Percentiles rank a stretch among this genome's conserved stretches.
Conservation (phyloP, 2,113 vertebrate species). For the Sphyrna mokarran region DNA sequence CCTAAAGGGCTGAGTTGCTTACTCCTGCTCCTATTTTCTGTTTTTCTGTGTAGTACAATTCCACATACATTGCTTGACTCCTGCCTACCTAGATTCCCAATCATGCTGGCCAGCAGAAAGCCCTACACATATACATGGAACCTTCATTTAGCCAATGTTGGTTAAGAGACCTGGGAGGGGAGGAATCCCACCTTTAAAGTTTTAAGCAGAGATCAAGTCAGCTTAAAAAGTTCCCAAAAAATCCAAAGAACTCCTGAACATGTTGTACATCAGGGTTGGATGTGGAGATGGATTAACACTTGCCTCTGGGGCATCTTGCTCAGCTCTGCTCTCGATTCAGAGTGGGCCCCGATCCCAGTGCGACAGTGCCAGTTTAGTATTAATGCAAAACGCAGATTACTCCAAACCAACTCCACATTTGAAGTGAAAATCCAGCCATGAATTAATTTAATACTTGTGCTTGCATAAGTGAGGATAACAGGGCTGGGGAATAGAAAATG, state of each 20-base stretch:
- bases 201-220: neutral
- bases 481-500: neutral
- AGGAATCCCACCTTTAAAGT: neutral
- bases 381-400: neutral
- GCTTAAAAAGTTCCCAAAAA: neutral
- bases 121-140: neutral
- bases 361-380: neutral
- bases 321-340: neutral
- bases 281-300: neutral
- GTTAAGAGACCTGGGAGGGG: neutral
- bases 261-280: neutral
- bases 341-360: neutral
- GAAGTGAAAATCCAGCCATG: neutral
- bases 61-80: neutral
- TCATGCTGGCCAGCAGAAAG: neutral
- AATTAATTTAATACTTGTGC: constrained; percentile 28
- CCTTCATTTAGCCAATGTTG: neutral
- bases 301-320: neutral
- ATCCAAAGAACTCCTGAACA: neutral
- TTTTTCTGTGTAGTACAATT: neutral
- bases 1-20: too few species aligned
- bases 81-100: neutral
- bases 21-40: too few species aligned
- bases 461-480: neutral
- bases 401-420: neutral